Percentiles rank a stretch among this genome's conserved stretches.
Evolutionary conservation across 92 coral and sea anemone genomes (phyloP).

Genomic region (Heteractis magnifica): DNA sequence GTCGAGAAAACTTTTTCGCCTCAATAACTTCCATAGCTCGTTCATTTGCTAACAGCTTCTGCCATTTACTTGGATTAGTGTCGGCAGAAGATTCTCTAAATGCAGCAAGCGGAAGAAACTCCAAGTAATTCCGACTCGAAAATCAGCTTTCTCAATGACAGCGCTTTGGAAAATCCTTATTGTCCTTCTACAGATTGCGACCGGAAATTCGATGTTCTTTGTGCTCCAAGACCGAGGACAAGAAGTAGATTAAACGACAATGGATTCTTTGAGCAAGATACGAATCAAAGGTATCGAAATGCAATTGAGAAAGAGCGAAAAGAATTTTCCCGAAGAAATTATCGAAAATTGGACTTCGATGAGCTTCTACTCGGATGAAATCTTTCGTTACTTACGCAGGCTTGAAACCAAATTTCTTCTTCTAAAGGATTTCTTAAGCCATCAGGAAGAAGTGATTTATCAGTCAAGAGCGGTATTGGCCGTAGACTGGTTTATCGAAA

Average conservation of each 20-base stretch:
- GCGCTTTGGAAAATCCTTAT: slow-evolving; percentile 14
- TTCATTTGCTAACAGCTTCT: too few species aligned
- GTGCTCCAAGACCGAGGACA: slow-evolving; percentile 35
- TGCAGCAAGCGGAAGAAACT: not conserved
- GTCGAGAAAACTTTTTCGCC: too few species aligned
- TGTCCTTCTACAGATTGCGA: slow-evolving; percentile 25
- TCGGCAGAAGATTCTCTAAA: too few species aligned
- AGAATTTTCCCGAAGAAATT: too few species aligned
- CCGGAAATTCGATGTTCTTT: slow-evolving; percentile 14
- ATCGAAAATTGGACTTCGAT: too few species aligned
- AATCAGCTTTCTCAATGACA: not conserved
- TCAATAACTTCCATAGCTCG: too few species aligned
- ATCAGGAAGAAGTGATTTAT: slow-evolving; percentile 29
- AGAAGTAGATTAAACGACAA: slow-evolving; percentile 27
- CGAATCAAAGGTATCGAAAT: not conserved
- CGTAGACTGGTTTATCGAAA: slow-evolving; percentile 57
- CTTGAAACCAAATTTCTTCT: too few species aligned
- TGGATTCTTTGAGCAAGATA: slow-evolving; percentile 29
- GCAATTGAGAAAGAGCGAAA: not conserved
- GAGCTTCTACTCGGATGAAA: too few species aligned
- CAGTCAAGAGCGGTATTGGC: slow-evolving; percentile 52
- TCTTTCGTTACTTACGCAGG: too few species aligned
- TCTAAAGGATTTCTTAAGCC: too few species aligned
- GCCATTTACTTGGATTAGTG: too few species aligned
- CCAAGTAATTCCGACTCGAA: slow-evolving; percentile 3